Base-by-base conservation (phyloP, 2,888 invertebrate genomes). In the Cephus pulcher region DNA sequence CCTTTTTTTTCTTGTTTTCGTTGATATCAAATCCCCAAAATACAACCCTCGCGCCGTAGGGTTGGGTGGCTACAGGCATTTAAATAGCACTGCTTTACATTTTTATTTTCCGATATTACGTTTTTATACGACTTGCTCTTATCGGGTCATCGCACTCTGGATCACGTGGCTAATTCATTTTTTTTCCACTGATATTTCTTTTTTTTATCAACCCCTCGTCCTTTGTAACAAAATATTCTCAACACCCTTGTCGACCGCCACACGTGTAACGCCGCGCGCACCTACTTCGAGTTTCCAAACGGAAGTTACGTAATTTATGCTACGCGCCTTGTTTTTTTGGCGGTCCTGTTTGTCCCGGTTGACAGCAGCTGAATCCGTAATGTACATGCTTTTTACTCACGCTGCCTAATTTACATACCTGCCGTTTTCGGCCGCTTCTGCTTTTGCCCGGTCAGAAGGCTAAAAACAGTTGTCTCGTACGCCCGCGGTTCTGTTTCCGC, bases 271-370 rank as follows among this genome's bases (percentile, higher is more conserved):
- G 12, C 71, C 71, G 32, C 71, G 32, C 71, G 32, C 32, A 33
- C 71, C 12, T 30, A 71, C 4, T 78, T 68, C 69, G 76, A 77
- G 76, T 78, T 84, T 79, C 79, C 71, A 78, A 74, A 76, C 86
- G 86, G 86, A 86, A 86, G 85, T 86, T 81, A 80, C 80, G 76
- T 85, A 86, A 86, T 86, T 86, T 86, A 84, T 84, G 84, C 79
- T 75, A 71, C 32, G 12, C 71, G 71, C 71, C 33, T 71, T 71
- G 71, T 71, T 71, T 71, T 71, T 71, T 23, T 23, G 34, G 32
- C 71, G 32, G 33, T 71, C 71, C 33, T 71, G 71, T 71, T 71
- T 71, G 71, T 71, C 71, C 71, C 12, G 34, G 71, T 71, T 71
- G 71, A 71, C 71, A 71, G 71, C 71, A 71, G 71, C 71, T 71